Base-by-base conservation (phyloP, 1,140 invertebrate species). In the Arctopsyche grandis region DNA sequence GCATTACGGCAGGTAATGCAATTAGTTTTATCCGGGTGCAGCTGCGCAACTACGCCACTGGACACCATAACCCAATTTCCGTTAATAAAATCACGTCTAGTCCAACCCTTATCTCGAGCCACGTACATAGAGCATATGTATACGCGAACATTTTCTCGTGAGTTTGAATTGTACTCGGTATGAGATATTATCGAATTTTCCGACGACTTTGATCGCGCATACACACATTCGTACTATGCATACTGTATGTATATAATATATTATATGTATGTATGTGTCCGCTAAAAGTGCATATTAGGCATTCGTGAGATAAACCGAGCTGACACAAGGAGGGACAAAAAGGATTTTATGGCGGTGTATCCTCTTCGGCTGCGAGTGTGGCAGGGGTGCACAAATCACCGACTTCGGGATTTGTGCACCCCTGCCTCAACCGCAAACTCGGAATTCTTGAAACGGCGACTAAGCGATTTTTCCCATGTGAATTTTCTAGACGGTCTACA, bases 1-100 rank as follows among this genome's bases (percentile, higher is more conserved):
- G 73, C 22, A 75, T 75, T 75, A 75, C 56, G 73, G n/a, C 22
- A 60, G 73, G 29, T 75, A 75, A 75, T 75, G 73, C 46, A 75
- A 75, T 75, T 75, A 75, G 73, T 75, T 75, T 75, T 75, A 75
- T 38, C 73, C 48, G 21, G 44, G 7, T 75, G 44, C 73, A 75
- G 73, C 73, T 75, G 73, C 73, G 48, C 73, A 46, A 75, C 73
- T 52, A 21, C 14, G 48, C 73, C 73, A 52, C 22, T 48, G 44
- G 44, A 75, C 73, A 75, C 16, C 73, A 21, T 26, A 75, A 71
- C 69, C 69, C 69, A 71, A 71, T 71, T 71, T 29, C 24, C 63
- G 24, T 4, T 16, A 71, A 44, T 71, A 71, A 71, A 71, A 71
- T 38, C 29, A 38, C 29, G 29, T 38, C 29, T 38, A 38, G 29